Conservation (phyloP, 53 echinoderm and acorn worm species). For the Arbacia lixula region DNA sequence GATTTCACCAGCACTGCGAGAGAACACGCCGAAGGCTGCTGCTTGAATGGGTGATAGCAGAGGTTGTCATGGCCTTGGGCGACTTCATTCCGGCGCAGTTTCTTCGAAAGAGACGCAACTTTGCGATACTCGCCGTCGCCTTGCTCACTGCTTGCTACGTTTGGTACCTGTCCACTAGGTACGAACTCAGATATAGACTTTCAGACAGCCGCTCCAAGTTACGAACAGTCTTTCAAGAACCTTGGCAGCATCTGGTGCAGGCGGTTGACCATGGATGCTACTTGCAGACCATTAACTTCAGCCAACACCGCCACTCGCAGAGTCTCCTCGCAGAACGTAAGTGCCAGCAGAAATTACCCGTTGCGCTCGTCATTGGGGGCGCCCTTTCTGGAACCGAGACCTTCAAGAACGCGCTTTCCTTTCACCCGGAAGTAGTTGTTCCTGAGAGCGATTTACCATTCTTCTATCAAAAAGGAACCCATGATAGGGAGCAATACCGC, state of each 20-base stretch:
- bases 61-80: too few relatives aligned
- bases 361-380: background rate
- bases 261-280: conserved; percentile 32
- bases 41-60: too few relatives aligned
- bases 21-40: too few relatives aligned
- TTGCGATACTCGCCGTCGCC: background rate
- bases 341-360: background rate
- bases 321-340: conserved; percentile 14
- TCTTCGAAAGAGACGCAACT: conserved; percentile 14
- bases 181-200: background rate
- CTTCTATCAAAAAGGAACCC: background rate
- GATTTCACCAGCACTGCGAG: too few relatives aligned
- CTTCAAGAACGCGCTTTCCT: conserved; percentile 32
- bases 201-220: background rate
- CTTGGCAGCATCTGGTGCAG: background rate
- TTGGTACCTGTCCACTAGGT: background rate
- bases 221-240: background rate
- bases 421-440: conserved; percentile 30
- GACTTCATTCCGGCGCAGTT: too few relatives aligned
- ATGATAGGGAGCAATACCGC: conserved; percentile 7
- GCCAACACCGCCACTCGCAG: conserved; percentile 10
- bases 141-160: background rate
- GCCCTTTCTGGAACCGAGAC: conserved; percentile 26
- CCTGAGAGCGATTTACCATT: background rate
- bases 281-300: conserved; percentile 31